Base-by-base conservation (phyloP, 2,113 vertebrate genomes). In the Girardinichthys multiradiatus region DNA sequence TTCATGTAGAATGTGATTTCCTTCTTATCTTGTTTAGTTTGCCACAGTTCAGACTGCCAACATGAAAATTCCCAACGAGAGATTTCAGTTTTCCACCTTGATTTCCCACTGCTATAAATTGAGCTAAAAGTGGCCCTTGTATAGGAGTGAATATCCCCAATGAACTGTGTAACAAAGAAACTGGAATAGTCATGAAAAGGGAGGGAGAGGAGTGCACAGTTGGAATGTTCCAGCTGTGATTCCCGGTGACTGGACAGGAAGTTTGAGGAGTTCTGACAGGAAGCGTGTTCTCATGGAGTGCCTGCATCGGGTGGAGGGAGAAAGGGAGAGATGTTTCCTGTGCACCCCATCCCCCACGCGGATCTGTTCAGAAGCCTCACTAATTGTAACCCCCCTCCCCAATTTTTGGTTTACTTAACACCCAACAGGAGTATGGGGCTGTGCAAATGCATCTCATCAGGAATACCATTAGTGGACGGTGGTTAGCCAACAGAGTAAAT, bases 151-250 rank as follows among this genome's bases (percentile, higher is more conserved):
- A 35, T 33, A 12, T 65, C 33, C 57, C 26, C 70, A 33, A 71
- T 67, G 64, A 45, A 72, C 29, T 59, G 59, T 57, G 72, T 30
- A 57, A 54, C 59, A 72, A 72, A 61, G 77, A 76, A 39, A 72
- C 37, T 26, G 65, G 54, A 45, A 78, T 64, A 77, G 74, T 77
- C 24, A 28, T 54, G 75, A 42, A 78, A 35, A 83, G 64, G 61
- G 67, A 72, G 74, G 60, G 70, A 60, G 83, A 54, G 62, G 60
- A 63, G 69, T 57, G 77, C 80, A 89, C 89, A 86, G 86, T 86
- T 91, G 91, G 91, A 92, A 90, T 90, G 90, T 91, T 91, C 90
- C 91, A 91, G 86, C 89, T 91, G 91, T 92, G 89, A 92, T 90
- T 91, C 88, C 91, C 86, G 63, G 85, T 93, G 87, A 85, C 86